These are phyloP conservation scores for Heloderma charlesbogerti DNA, from an alignment of 2,113 vertebrate genomes.

Conservation along the genomic window DNA sequence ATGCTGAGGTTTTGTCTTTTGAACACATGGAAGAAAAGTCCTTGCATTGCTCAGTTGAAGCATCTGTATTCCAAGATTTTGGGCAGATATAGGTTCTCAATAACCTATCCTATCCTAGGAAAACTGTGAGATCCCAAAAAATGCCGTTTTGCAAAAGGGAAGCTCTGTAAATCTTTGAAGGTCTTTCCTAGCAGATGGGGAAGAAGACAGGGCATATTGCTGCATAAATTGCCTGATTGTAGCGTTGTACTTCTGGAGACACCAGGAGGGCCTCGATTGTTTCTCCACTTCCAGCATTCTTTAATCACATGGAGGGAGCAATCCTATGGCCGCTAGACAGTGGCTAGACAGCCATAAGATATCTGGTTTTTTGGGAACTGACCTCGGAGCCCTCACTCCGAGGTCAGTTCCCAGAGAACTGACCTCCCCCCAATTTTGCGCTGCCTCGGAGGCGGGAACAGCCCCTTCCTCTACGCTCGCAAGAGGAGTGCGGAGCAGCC, in stretches of 20 bases:
- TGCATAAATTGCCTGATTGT: background rate
- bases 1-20: background rate
- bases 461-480: too few species aligned
- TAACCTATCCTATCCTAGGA: background rate
- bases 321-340: too few species aligned
- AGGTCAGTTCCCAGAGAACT: too few species aligned
- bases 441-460: too few species aligned
- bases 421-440: too few species aligned
- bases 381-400: too few species aligned
- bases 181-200: background rate
- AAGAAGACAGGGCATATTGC: background rate
- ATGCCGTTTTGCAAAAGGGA: constrained; percentile 3
- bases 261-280: background rate
- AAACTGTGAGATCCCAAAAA: background rate
- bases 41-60: constrained; percentile 15
- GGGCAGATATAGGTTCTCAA: background rate
- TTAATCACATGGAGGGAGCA: background rate
- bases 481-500: too few species aligned
- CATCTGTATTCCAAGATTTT: background rate
- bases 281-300: background rate
- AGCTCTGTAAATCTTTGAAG: background rate
- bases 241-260: background rate
- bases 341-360: too few species aligned
- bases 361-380: too few species aligned
- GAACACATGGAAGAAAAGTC: background rate